A percentile compares a stretch with the other conserved stretches of the same genome.
These are phyloP conservation scores for Oplegnathus fasciatus DNA, from an alignment of 2,113 vertebrate species.

Conservation along the genomic window DNA sequence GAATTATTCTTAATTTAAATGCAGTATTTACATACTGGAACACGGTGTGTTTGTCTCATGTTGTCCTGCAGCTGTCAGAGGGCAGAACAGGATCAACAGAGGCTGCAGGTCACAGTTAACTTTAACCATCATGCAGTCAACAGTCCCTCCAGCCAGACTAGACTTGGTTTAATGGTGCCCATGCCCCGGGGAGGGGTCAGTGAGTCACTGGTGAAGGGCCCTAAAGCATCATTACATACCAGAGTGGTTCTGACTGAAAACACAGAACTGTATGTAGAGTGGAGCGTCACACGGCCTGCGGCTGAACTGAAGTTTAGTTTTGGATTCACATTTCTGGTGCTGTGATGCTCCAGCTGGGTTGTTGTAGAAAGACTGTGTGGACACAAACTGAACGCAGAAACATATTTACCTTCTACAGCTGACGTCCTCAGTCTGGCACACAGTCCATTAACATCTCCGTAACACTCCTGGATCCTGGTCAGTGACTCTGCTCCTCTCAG, in stretches of 20 bases:
- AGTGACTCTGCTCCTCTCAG: conserved; percentile 91
- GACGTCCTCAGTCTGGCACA: conserved; percentile 95
- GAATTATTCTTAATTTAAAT: background rate
- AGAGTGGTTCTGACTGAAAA: background rate
- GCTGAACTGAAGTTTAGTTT: background rate
- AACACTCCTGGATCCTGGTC: conserved; percentile 90
- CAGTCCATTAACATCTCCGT: conserved; percentile 92
- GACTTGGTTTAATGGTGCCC: conserved; percentile 15
- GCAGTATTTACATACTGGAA: background rate
- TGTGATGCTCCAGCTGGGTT: background rate
- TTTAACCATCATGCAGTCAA: conserved; percentile 48
- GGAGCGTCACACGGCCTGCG: background rate
- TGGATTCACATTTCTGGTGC: background rate
- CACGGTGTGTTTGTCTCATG: background rate
- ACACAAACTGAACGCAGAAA: conserved; percentile 8
- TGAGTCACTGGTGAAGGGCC: conserved; percentile 38
- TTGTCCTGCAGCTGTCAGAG: conserved; percentile 33
- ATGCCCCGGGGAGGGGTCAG: background rate
- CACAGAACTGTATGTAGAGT: background rate
- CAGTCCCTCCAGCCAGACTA: conserved; percentile 33
- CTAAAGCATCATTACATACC: conserved; percentile 4
- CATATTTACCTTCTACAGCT: conserved; percentile 90
- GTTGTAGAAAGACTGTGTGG: background rate
- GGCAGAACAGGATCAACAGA: conserved; percentile 27
- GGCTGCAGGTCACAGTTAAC: conserved; percentile 50